Percentiles rank a stretch among this genome's conserved stretches.
Conservation (phyloP, 2,888 invertebrate species). For the Lomographa bimaculata region DNA sequence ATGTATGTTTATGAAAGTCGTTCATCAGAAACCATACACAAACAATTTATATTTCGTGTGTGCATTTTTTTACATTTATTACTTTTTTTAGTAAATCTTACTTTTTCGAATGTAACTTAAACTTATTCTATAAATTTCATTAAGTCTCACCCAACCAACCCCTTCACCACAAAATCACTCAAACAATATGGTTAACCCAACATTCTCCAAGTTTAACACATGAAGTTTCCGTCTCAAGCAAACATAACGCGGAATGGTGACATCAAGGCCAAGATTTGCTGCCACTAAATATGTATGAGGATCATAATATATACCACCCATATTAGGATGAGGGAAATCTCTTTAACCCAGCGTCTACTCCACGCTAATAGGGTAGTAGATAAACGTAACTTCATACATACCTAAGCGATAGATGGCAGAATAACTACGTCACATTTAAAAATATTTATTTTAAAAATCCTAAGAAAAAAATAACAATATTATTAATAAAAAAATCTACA, state of each 20-base stretch:
- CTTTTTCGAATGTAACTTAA: too few species aligned
- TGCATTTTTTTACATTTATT: too few species aligned
- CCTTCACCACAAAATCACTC: constrained; percentile 1
- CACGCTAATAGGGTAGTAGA: constrained; percentile 19
- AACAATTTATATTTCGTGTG: too few species aligned
- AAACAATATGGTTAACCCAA: constrained; percentile 4
- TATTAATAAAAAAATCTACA: too few species aligned
- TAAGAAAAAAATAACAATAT: too few species aligned
- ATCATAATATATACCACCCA: constrained; percentile 29
- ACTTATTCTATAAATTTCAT: too few species aligned
- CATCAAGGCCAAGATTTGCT: constrained; percentile 31
- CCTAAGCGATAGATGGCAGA: constrained; percentile 9
- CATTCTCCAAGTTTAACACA: constrained; percentile 11
- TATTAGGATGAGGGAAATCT: constrained; percentile 32
- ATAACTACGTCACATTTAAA: too few species aligned
- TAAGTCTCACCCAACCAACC: too few species aligned
- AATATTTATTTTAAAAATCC: too few species aligned
- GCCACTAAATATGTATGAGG: constrained; percentile 38
- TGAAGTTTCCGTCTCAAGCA: constrained; percentile 27
- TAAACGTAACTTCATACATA: constrained; percentile 12
- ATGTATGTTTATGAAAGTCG: too few species aligned
- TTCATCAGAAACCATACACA: too few species aligned
- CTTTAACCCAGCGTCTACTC: constrained; percentile 20
- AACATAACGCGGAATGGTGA: constrained; percentile 29
- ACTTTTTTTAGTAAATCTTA: too few species aligned